These are phyloP conservation scores for Dynastes grantii DNA, from an alignment of 2,888 invertebrate genomes.

Conservation along the genomic window DNA sequence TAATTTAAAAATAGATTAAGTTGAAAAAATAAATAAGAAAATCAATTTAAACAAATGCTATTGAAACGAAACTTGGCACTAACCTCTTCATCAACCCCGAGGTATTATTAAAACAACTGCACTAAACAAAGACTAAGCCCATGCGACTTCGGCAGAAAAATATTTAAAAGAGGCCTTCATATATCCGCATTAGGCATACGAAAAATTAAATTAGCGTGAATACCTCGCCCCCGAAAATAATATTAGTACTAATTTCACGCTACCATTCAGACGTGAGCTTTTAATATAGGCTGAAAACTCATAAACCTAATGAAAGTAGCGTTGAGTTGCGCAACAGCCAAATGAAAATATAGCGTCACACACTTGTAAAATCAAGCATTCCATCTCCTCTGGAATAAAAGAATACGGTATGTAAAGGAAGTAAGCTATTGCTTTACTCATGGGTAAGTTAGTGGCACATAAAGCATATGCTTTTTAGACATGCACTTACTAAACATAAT, in stretches of 20 bases:
- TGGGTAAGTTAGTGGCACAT: not conserved
- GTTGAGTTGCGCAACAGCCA: not conserved
- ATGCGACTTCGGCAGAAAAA: too few relatives aligned
- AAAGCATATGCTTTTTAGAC: not conserved
- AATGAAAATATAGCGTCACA: not conserved
- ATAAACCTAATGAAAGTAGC: not conserved
- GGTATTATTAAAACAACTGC: too few relatives aligned
- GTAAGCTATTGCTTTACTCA: not conserved
- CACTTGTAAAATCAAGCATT: not conserved
- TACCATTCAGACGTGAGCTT: not conserved
- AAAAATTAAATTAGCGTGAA: too few relatives aligned
- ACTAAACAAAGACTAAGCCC: too few relatives aligned
- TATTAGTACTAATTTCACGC: not conserved
- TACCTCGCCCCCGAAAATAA: not conserved
- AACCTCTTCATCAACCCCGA: too few relatives aligned
- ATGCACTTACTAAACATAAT: not conserved
- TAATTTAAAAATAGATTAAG: too few relatives aligned
- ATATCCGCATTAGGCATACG: too few relatives aligned
- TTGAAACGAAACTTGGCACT: too few relatives aligned
- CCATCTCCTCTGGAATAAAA: not conserved
- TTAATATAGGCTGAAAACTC: not conserved
- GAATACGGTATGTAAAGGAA: not conserved
- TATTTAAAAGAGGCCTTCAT: too few relatives aligned
- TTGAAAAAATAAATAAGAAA: too few relatives aligned
- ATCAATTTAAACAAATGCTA: too few relatives aligned